Conservation (phyloP, 2,888 invertebrate species). For the Hirtodrosophila cameraria region DNA sequence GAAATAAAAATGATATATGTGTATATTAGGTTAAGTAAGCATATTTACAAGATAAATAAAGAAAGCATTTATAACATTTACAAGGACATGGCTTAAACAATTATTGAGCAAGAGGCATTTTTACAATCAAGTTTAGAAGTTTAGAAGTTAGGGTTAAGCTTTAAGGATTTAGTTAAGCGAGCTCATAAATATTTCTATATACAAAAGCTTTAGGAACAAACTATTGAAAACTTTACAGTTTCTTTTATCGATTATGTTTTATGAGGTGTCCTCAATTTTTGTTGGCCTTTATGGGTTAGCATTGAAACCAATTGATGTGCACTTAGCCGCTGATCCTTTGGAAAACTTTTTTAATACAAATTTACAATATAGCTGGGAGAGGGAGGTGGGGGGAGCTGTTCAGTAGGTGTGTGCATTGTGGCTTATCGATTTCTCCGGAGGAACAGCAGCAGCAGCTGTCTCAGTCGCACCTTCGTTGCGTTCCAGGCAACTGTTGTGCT, state of each 20-base stretch:
- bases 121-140: conserved; percentile 61
- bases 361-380: conserved; percentile 54
- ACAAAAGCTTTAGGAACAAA: conserved; percentile 75
- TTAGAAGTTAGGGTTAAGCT: conserved; percentile 21
- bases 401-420: conserved; percentile 60
- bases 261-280: conserved; percentile 42
- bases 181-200: conserved; percentile 56
- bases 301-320: conserved; percentile 71
- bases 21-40: conserved; percentile 14
- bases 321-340: conserved; percentile 54
- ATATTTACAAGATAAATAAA: conserved; percentile 47
- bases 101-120: conserved; percentile 71
- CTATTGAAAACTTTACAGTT: conserved; percentile 68
- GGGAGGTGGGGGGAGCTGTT: conserved; percentile 19
- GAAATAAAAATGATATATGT: conserved; percentile 26
- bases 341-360: conserved; percentile 50
- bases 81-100: conserved; percentile 48
- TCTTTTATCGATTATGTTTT: conserved; percentile 51
- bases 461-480: conserved; percentile 39
- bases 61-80: conserved; percentile 21
- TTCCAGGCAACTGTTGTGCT: conserved; percentile 52
- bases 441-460: conserved; percentile 22
- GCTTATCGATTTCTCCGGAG: conserved; percentile 65
- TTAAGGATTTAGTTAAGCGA: conserved; percentile 27
- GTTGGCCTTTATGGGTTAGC: conserved; percentile 47